phyloP scores from a whole-genome alignment of 2,113 vertebrate genomes.

The Phaethon lepturus region DNA sequence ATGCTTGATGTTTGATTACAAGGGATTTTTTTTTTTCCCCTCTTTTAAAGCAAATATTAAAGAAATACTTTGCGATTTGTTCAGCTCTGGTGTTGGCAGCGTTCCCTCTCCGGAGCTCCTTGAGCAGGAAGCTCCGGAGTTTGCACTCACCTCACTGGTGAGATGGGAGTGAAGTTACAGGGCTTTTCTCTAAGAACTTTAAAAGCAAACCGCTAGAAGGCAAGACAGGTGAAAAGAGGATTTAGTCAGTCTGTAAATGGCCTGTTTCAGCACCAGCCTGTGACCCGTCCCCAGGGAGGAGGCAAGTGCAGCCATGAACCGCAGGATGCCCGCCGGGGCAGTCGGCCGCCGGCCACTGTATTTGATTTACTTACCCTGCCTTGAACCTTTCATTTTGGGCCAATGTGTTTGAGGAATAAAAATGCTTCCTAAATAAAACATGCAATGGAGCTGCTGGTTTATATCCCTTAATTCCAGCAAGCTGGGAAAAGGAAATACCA shows the following conservation, averaged over 20 bases:
- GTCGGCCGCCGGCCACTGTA: rapidly evolving
- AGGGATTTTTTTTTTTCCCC: not conserved
- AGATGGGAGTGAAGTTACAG: too few species aligned
- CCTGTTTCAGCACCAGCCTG: rapidly evolving
- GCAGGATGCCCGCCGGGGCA: rapidly evolving
- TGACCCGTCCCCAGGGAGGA: not conserved
- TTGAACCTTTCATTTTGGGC: rapidly evolving
- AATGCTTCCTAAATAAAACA: not conserved
- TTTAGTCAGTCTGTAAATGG: not conserved
- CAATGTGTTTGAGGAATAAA: not conserved
- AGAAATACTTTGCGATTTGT: not conserved
- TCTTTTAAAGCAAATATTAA: not conserved
- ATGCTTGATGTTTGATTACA: not conserved
- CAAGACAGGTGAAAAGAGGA: not conserved
- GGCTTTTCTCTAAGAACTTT: not conserved
- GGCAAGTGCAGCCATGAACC: rapidly evolving
- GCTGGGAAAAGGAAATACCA: not conserved
- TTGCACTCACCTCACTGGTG: rapidly evolving
- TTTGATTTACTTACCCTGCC: not conserved
- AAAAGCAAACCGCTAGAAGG: not conserved
- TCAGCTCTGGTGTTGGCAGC: not conserved
- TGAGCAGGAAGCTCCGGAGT: rapidly evolving
- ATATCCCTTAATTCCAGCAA: not conserved
- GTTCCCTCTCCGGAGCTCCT: rapidly evolving
- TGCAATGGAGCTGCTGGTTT: not conserved